Evolutionary conservation across 2,113 vertebrate species (phyloP).

Genomic region (Pogonocichla stellata): DNA sequence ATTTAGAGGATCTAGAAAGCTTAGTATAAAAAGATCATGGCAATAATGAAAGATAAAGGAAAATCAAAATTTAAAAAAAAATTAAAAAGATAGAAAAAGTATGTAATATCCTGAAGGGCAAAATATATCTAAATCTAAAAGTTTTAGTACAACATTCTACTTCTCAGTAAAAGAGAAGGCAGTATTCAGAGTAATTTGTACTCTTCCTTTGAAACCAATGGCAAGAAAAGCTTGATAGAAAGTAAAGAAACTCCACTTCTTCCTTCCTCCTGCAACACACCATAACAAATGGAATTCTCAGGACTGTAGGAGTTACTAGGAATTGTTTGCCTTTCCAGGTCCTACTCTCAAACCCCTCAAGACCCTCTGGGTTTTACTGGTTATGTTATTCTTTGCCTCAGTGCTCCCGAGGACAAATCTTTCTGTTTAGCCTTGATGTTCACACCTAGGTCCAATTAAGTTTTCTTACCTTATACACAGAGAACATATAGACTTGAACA

Average conservation of each 20-base stretch:
- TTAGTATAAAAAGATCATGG: background rate
- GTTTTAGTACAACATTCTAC: background rate
- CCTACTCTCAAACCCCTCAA: background rate
- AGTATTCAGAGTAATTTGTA: background rate
- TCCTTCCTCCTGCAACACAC: background rate
- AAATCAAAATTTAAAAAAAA: background rate
- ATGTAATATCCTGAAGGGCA: background rate
- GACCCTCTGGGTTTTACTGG: background rate
- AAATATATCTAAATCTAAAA: background rate
- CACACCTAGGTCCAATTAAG: background rate
- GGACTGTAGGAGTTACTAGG: background rate
- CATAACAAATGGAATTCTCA: background rate
- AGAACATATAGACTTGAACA: background rate
- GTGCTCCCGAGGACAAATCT: fast-evolving
- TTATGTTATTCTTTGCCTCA: background rate
- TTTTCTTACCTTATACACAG: background rate
- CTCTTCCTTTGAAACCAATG: background rate
- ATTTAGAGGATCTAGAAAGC: background rate
- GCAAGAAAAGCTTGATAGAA: background rate
- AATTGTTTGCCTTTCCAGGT: background rate
- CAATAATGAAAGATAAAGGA: background rate
- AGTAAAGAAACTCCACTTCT: background rate
- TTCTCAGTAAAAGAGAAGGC: background rate
- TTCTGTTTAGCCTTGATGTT: background rate
- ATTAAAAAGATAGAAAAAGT: background rate